These are phyloP conservation scores for Parnassius smintheus DNA, from an alignment of 2,888 invertebrate species.

Conservation along the genomic window DNA sequence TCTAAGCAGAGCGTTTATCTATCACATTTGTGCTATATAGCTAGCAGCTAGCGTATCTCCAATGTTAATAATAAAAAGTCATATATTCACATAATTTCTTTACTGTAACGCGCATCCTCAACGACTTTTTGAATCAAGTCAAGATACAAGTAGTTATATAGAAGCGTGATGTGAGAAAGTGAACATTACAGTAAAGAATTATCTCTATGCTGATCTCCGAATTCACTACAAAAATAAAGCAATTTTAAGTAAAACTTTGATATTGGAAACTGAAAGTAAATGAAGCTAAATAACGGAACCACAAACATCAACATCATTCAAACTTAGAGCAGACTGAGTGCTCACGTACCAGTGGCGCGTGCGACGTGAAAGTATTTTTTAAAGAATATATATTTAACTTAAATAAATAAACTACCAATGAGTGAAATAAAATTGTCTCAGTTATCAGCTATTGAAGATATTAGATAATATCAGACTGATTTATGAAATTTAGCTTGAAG, in stretches of 20 bases:
- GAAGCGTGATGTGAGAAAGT: slow-evolving; percentile 60
- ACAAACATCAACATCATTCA: slow-evolving; percentile 39
- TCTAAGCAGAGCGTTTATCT: too few relatives aligned
- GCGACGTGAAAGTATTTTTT: slow-evolving; percentile 49
- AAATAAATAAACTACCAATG: too few relatives aligned
- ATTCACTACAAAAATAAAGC: slow-evolving; percentile 52
- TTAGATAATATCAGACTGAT: too few relatives aligned
- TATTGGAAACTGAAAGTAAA: slow-evolving; percentile 64
- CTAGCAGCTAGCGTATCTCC: too few relatives aligned
- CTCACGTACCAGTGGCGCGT: slow-evolving; percentile 46
- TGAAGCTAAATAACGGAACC: slow-evolving; percentile 40
- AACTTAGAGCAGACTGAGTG: slow-evolving; percentile 40
- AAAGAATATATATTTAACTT: not conserved
- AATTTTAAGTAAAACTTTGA: slow-evolving; percentile 46
- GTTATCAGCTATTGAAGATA: too few relatives aligned
- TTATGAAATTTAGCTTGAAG: too few relatives aligned
- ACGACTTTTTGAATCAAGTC: too few relatives aligned
- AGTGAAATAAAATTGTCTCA: too few relatives aligned
- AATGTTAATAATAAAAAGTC: too few relatives aligned
- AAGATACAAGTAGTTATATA: not conserved
- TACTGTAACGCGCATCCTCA: too few relatives aligned
- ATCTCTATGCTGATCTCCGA: slow-evolving; percentile 39
- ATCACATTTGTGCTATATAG: too few relatives aligned
- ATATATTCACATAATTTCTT: too few relatives aligned
- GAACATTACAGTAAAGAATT: slow-evolving; percentile 42